Evolutionary conservation across 2,888 invertebrate genomes (phyloP), one percentile per base, ranked within the genome.

Genomic region (Cerastis leucographa): DNA sequence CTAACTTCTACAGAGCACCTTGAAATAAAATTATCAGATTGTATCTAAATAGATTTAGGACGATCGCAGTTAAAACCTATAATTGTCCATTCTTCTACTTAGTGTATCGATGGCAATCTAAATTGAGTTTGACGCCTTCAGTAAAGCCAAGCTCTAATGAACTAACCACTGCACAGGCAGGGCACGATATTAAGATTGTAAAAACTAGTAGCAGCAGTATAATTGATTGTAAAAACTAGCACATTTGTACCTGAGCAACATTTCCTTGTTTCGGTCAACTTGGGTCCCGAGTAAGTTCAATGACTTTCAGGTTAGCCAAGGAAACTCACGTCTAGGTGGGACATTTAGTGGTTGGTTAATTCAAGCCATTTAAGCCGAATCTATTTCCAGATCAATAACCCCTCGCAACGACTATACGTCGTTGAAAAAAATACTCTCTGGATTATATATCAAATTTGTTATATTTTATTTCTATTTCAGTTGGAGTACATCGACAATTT

Each of bases 401-500:
- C n/a, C 54, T n/a, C 4, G n/a, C 11, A 54, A 54, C 5, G 12
- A 11, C n/a, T 4, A 22, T 51, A 22, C 49, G 51, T 51, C 54
- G 25, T 7, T 56, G 56, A n/a, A 14, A 17, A 59, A 59, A 29
- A 4, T 29, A 17, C 8, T 59, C 0, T 19, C 29, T 59, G 3
- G 14, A 19, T 19, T 29, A 19, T 9, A 29, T 59, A 29, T 17
- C 59, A 29, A 19, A 59, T 59, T 59, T 17, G n/a, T 61, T 17
- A 8, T 64, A n/a, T n/a, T 64, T n/a, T 75, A 11, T 73, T 81
- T 83, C 65, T 73, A 61, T 96, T 97, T 81, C 92, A 98, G 98
- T 91, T 96, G 91, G 94, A 97, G 81, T 98, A 98, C 97, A 94
- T 97, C 71, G 90, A 93, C 22, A 95, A 95, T 14, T 98, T 98